Evolutionary conservation across 2,797 vertebrate species (phyloP).

Genomic region (Hypotaenidia okinawae): DNA sequence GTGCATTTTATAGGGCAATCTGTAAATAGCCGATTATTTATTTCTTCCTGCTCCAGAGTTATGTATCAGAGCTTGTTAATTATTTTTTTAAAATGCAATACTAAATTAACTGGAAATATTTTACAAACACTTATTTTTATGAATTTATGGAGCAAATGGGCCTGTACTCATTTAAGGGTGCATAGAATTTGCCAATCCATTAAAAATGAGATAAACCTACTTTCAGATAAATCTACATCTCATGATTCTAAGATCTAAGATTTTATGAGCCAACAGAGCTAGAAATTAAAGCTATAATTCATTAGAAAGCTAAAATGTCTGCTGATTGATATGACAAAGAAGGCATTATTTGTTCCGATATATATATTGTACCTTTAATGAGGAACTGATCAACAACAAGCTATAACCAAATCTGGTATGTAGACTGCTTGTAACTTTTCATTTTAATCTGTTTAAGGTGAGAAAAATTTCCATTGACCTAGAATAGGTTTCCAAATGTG

Average conservation of each 20-base stretch:
- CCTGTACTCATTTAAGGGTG: background rate
- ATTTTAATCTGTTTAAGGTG: background rate
- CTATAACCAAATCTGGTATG: background rate
- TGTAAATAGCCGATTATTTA: background rate
- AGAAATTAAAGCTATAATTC: background rate
- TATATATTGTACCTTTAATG: background rate
- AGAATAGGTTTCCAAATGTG: background rate
- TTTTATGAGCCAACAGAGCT: background rate
- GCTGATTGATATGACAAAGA: background rate
- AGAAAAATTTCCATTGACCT: background rate
- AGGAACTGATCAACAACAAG: background rate
- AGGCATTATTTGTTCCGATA: background rate
- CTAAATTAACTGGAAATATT: background rate
- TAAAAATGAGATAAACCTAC: background rate
- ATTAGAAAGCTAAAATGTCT: background rate
- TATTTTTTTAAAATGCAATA: background rate
- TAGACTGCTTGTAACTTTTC: background rate
- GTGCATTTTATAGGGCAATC: background rate
- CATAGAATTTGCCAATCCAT: background rate
- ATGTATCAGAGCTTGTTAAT: background rate
- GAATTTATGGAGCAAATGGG: background rate
- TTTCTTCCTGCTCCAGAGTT: background rate
- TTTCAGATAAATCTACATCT: background rate
- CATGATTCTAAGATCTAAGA: background rate
- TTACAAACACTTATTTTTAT: background rate